These are phyloP conservation scores for Druon quercuslanigerum DNA, from an alignment of 1,140 invertebrate genomes.

Conservation along the genomic window DNA sequence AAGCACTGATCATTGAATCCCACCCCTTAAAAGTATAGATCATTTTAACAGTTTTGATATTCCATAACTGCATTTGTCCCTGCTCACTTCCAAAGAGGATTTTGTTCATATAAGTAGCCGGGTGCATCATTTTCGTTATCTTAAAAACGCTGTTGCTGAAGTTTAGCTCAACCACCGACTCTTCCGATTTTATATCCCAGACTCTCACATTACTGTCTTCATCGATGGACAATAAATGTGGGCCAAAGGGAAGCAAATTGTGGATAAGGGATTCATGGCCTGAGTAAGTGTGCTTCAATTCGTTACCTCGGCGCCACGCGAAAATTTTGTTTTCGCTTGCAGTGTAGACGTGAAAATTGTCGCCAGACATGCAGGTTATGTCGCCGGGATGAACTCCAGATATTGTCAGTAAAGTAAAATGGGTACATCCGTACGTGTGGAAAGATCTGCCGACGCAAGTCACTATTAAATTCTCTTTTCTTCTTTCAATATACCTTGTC, in stretches of 20 bases:
- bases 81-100: conserved; percentile 93
- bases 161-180: conserved; percentile 80
- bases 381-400: conserved; percentile 88
- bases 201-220: conserved; percentile 85
- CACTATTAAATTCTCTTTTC: conserved; percentile 92
- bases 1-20: conserved; percentile 80
- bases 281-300: conserved; percentile 88
- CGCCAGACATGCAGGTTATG: conserved; percentile 88
- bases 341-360: conserved; percentile 89
- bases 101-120: conserved; percentile 95
- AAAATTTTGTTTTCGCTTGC: conserved; percentile 87
- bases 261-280: conserved; percentile 86
- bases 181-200: conserved; percentile 90
- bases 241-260: conserved; percentile 90
- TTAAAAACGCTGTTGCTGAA: conserved; percentile 83
- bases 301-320: conserved; percentile 91
- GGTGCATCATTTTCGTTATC: conserved; percentile 89
- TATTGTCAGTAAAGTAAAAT: conserved; percentile 89
- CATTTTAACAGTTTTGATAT: conserved; percentile 86
- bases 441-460: conserved; percentile 94
- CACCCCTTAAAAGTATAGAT: conserved; percentile 90
- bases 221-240: conserved; percentile 91
- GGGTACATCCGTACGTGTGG: conserved; percentile 91
- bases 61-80: conserved; percentile 93
- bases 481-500: conserved; percentile 87